Evolutionary conservation across 2,797 vertebrate genomes (phyloP).

Genomic region (Cossypha heuglini): DNA sequence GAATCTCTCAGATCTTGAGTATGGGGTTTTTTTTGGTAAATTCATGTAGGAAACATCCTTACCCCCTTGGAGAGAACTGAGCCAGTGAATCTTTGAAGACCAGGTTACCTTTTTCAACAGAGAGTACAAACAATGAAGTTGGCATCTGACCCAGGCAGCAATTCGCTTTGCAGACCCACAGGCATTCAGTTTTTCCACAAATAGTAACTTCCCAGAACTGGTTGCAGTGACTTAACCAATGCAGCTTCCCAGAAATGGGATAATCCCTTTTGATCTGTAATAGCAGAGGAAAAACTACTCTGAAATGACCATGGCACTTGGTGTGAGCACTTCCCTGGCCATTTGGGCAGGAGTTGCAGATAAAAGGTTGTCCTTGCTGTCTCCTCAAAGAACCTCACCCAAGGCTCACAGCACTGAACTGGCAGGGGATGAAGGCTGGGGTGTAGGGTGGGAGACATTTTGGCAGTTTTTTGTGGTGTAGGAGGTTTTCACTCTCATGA

Average conservation of each 20-base stretch:
- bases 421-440: background rate
- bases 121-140: background rate
- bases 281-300: background rate
- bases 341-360: background rate
- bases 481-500: background rate
- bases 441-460: background rate
- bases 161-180: background rate
- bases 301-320: background rate
- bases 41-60: background rate
- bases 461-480: background rate
- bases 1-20: background rate
- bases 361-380: background rate
- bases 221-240: background rate
- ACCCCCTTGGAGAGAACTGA: background rate
- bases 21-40: background rate
- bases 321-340: background rate
- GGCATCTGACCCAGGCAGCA: background rate
- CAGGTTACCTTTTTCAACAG: background rate
- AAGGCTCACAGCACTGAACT: background rate
- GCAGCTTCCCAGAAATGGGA: conserved; percentile 8
- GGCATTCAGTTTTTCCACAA: background rate
- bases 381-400: background rate
- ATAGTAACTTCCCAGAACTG: background rate
- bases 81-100: background rate
- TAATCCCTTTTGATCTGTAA: background rate